These are phyloP conservation scores for Cephus pygmeus DNA, from an alignment of 2,888 invertebrate genomes.

Conservation along the genomic window DNA sequence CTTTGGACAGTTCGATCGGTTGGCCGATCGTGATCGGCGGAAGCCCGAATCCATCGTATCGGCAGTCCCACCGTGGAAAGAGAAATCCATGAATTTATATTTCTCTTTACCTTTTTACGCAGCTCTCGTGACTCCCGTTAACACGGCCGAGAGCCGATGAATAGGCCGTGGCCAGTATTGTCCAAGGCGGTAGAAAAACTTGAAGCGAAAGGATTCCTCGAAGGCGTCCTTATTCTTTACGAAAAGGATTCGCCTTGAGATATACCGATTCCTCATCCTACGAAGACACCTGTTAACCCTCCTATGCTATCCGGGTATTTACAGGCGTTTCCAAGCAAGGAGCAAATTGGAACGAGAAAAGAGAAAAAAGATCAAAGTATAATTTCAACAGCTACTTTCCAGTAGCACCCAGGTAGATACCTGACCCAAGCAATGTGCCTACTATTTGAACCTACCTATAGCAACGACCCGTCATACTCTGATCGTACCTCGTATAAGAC, in stretches of 20 bases:
- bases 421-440: not conserved
- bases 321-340: not conserved
- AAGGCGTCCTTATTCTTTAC: not conserved
- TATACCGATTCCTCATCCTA: not conserved
- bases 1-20: not conserved
- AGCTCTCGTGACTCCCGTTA: not conserved
- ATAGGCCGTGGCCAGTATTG: not conserved
- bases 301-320: not conserved
- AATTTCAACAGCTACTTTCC: not conserved
- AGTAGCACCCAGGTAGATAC: not conserved
- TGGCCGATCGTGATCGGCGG: not conserved
- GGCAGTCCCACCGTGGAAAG: not conserved
- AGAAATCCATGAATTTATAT: not conserved
- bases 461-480: not conserved
- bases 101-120: not conserved
- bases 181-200: not conserved
- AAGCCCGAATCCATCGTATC: not conserved
- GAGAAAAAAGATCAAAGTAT: not conserved
- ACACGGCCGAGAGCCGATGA: not conserved
- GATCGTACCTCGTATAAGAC: not conserved
- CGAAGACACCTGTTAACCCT: not conserved
- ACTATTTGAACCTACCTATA: not conserved
- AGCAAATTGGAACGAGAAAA: not conserved
- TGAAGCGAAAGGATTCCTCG: not conserved
- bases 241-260: not conserved